Conservation (phyloP, 92 coral and sea anemone genomes). For the Diadumene lineata region DNA sequence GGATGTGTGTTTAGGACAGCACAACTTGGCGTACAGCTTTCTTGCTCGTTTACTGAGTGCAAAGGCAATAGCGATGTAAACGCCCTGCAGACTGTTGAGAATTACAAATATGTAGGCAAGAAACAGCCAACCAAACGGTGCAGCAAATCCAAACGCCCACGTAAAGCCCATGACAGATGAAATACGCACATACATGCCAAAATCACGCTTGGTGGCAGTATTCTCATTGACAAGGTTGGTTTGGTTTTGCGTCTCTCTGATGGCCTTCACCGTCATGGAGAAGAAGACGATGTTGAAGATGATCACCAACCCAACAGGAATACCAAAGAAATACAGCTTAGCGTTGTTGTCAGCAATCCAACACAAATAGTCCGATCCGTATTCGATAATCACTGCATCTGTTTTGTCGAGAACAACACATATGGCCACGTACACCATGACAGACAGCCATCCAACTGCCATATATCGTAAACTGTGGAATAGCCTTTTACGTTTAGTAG, state of each 20-base stretch:
- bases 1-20: background rate
- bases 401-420: slow-evolving; percentile 54
- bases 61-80: slow-evolving; percentile 51
- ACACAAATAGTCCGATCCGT: slow-evolving; percentile 41
- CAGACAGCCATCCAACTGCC: slow-evolving; percentile 58
- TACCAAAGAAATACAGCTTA: slow-evolving; percentile 34
- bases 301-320: slow-evolving; percentile 37
- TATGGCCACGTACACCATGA: slow-evolving; percentile 27
- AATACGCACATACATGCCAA: slow-evolving; percentile 39
- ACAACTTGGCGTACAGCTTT: slow-evolving; percentile 16
- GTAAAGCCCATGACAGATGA: slow-evolving; percentile 51
- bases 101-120: slow-evolving; percentile 31
- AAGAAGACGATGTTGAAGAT: slow-evolving; percentile 33
- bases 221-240: slow-evolving; percentile 24
- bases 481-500: slow-evolving; percentile 25
- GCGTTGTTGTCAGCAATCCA: slow-evolving; percentile 44
- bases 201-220: slow-evolving; percentile 13
- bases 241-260: slow-evolving; percentile 35
- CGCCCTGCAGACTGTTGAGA: slow-evolving; percentile 36
- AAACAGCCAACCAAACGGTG: slow-evolving; percentile 24
- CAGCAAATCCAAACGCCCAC: slow-evolving; percentile 43
- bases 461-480: slow-evolving; percentile 44
- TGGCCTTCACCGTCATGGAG: slow-evolving; percentile 48
- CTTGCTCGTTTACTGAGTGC: slow-evolving; percentile 29
- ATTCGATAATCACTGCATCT: slow-evolving; percentile 27